phyloP scores from a whole-genome alignment of 2,113 vertebrate genomes.

The Paradoxurus hermaphroditus region DNA sequence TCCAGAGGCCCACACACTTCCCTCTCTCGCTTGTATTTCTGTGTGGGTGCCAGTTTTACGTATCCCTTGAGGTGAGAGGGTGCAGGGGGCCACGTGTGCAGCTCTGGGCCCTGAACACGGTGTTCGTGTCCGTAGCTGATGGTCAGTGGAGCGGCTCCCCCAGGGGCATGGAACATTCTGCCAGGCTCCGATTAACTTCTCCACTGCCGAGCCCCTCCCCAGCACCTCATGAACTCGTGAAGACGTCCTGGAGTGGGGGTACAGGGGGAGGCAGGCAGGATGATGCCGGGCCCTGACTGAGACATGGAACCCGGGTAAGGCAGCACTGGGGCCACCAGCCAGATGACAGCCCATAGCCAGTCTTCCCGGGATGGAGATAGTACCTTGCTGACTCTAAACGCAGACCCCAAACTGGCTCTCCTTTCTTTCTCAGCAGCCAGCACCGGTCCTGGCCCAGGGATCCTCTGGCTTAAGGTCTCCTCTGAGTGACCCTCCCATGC shows the following conservation, averaged over 20 bases:
- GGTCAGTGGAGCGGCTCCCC: slow-evolving; percentile 56
- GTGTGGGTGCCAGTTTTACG: neutral
- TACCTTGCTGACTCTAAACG: neutral
- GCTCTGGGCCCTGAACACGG: slow-evolving; percentile 37
- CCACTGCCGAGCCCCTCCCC: neutral
- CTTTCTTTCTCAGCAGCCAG: neutral
- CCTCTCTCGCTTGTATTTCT: neutral
- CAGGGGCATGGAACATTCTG: slow-evolving; percentile 57
- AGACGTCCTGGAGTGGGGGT: neutral
- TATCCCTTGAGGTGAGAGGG: slow-evolving; percentile 21
- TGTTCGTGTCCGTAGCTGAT: slow-evolving; percentile 40
- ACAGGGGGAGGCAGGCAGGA: neutral
- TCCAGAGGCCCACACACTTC: slow-evolving; percentile 48
- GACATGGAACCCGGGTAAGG: neutral
- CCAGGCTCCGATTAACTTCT: slow-evolving; percentile 57
- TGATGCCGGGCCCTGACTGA: neutral
- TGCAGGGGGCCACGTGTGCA: neutral
- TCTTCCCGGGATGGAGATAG: neutral
- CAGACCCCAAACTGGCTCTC: neutral
- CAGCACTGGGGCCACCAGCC: neutral
- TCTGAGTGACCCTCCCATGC: neutral
- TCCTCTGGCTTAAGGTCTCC: neutral
- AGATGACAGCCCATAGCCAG: neutral
- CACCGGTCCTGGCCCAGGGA: neutral
- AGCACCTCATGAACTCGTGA: slow-evolving; percentile 11